Evolutionary conservation across 2,888 invertebrate genomes (phyloP), one percentile per base, ranked within the genome.

Genomic region (Mythimna vitellina): DNA sequence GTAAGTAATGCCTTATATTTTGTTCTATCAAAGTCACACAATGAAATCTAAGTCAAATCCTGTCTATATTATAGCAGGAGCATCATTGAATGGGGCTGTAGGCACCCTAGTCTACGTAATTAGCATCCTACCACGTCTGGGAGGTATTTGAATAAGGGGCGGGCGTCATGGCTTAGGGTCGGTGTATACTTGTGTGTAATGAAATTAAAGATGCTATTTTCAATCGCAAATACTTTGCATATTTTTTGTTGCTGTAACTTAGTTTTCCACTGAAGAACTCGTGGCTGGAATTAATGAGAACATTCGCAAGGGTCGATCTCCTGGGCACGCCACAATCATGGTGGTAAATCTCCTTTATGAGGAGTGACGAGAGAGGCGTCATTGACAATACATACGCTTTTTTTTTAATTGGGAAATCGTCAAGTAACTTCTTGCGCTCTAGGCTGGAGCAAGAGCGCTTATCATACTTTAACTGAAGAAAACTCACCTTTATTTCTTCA

Each of bases 61-160:
- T 63, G 58, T 75, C 61, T 67, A 64, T 65, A 74, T 77, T 77
- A 76, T 78, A 84, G 46, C 79, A 81, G 87, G 85, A 89, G 91
- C 88, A 88, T 88, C 88, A 87, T 88, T 89, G 85, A 89, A 91
- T 91, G 86, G 84, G 64, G 74, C 65, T 82, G 76, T 83, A 88
- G 90, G 89, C 92, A 90, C 89, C 90, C 91, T 88, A 90, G 90
- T 88, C 88, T 84, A 85, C 87, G 90, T 93, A 94, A 94, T 94
- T 94, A 94, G 94, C 93, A 92, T 90, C 91, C 90, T 88, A 87
- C 88, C 88, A 87, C 87, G 90, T 90, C 90, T 92, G 91, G 82
- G 90, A 91, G 92, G 91, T 92, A 93, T 93, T 93, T 93, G 93
- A 93, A 93, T 91, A 92, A 90, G 81, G 81, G 85, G 80, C 65